Evolutionary conservation across 1,140 invertebrate species (phyloP), one percentile per base, ranked within the genome.

Genomic region (Diplogasteroides magnus): DNA sequence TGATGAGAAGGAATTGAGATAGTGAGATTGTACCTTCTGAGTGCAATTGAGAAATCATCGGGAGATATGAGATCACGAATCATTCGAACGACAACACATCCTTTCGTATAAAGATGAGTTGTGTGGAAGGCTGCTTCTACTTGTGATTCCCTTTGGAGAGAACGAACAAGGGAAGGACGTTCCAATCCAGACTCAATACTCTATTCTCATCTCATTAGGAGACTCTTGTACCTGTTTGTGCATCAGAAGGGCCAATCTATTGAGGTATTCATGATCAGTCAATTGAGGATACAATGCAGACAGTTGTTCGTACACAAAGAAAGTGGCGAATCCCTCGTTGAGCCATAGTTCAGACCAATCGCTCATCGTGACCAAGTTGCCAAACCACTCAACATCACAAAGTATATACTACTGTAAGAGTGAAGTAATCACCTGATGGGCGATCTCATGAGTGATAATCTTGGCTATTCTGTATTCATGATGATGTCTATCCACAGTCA

Each of bases 271-370:
- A 57, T 76, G 75, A n/a, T 73, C 69, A 26, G 79, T 79, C 29
- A 83, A 61, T 31, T 78, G 72, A 15, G 80, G 79, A 59, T 79
- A 67, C 28, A 69, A 68, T 0, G 68, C 61, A 48, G 74, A 77
- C 14, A 81, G 67, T 62, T 81, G 77, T 64, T 81, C 78, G 25
- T 77, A 81, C n/a, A 81, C 81, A 74, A 77, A 83, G 68, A 80
- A 81, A 11, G 75, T 84, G 27, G 85, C 84, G 77, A 86, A 86
- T 48, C 85, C 85, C 78, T 86, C 85, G 72, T 85, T 86, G 15
- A 86, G 71, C 85, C 85, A 86, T 0, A 86, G 73, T 61, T 86
- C 84, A 31, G 84, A 81, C 85, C 85, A 86, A 82, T 85, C 85
- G 61, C 78, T 77, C 80, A 85, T 84, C 1, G 85, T 85, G 6